Evolutionary conservation across 2,113 vertebrate species (phyloP).

Genomic region (Gasterosteus aculeatus): DNA sequence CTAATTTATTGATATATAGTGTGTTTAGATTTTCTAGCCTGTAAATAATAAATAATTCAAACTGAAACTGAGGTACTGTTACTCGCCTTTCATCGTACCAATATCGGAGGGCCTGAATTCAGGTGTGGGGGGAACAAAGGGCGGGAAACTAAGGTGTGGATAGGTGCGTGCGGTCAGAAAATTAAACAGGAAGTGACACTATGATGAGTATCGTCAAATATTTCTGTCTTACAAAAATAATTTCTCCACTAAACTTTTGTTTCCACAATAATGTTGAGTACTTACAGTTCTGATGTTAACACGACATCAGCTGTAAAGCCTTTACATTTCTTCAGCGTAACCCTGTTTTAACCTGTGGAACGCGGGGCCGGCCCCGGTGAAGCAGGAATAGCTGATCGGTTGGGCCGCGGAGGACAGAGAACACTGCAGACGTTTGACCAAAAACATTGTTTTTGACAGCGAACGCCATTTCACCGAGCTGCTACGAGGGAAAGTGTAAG

Average conservation of each 20-base stretch:
- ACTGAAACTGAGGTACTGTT: neutral
- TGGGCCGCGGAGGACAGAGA: neutral
- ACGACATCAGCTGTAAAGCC: neutral
- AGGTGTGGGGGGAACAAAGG: no score
- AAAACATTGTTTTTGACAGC: conserved; percentile 1
- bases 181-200: no score
- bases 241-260: neutral
- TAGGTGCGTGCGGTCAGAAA: no score
- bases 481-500: neutral
- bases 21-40: neutral
- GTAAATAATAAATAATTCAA: neutral
- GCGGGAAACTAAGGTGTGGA: no score
- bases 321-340: neutral
- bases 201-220: neutral
- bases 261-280: neutral
- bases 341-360: neutral
- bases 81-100: no score
- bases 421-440: neutral
- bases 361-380: neutral
- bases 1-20: neutral
- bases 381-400: neutral
- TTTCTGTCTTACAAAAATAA: neutral
- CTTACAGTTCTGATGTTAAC: neutral
- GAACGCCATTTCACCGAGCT: neutral
- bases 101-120: no score